Conservation (phyloP, 2,797 vertebrate genomes). For the Merluccius polli region DNA sequence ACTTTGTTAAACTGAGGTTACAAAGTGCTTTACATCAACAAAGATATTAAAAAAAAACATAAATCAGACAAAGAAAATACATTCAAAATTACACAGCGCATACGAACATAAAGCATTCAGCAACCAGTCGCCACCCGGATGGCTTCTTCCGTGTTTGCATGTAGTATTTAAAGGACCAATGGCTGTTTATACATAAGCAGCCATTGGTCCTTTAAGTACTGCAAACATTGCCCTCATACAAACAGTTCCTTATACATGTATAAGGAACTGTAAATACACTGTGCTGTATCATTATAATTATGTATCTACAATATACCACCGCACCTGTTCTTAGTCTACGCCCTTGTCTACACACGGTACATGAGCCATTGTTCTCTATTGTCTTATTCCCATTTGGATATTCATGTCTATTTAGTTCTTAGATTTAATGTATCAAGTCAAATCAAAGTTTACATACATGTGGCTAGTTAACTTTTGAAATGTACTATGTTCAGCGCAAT, state of each 20-base stretch:
- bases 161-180: background rate
- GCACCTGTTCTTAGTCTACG: background rate
- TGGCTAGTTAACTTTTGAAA: background rate
- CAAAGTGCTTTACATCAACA: too few relatives aligned
- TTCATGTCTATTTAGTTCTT: background rate
- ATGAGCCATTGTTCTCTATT: background rate
- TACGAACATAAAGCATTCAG: too few relatives aligned
- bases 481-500: background rate
- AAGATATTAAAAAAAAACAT: too few relatives aligned
- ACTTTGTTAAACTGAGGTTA: too few relatives aligned
- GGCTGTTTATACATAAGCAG: background rate
- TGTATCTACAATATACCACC: background rate
- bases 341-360: background rate
- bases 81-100: too few relatives aligned
- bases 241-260: background rate
- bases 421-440: background rate
- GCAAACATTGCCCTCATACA: background rate
- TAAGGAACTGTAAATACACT: background rate
- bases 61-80: too few relatives aligned
- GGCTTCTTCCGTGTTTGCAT: background rate
- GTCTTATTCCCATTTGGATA: background rate
- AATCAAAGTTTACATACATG: background rate
- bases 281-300: background rate
- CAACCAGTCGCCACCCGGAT: too few relatives aligned
- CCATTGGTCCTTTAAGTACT: background rate